These are phyloP conservation scores for Eulemur rubriventer DNA, from an alignment of 2,797 vertebrate genomes.

Conservation along the genomic window DNA sequence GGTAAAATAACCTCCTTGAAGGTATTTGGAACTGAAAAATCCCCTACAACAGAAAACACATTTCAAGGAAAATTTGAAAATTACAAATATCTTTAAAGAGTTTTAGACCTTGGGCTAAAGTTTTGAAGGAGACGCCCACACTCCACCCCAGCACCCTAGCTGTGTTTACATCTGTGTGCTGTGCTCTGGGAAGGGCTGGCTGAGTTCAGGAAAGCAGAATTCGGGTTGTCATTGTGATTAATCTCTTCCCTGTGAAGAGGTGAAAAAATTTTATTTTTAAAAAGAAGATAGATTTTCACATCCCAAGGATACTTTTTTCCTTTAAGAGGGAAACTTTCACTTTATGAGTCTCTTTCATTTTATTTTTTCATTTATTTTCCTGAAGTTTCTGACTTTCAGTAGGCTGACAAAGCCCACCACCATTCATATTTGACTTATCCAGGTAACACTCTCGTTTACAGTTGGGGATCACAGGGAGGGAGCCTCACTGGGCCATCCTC, in stretches of 20 bases:
- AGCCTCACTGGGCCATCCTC: constrained; percentile 51
- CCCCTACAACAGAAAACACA: not conserved
- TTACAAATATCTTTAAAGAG: not conserved
- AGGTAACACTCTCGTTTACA: constrained; percentile 67
- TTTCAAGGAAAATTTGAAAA: constrained; percentile 23
- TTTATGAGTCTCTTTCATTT: constrained; percentile 47
- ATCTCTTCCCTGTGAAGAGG: not conserved
- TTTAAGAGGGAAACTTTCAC: constrained; percentile 12
- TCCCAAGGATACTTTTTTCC: not conserved
- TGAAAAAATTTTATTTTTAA: constrained; percentile 17
- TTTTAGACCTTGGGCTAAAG: not conserved
- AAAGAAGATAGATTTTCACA: constrained; percentile 57
- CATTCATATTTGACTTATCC: constrained; percentile 67
- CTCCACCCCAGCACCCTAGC: rapidly evolving
- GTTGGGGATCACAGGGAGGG: constrained; percentile 35
- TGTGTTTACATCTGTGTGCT: not conserved
- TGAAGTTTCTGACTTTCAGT: constrained; percentile 54
- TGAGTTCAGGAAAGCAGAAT: not conserved
- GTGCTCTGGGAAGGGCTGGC: not conserved
- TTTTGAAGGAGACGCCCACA: rapidly evolving
- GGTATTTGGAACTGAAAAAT: not conserved
- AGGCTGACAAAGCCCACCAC: constrained; percentile 37
- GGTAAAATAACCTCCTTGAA: constrained; percentile 14
- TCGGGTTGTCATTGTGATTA: not conserved
- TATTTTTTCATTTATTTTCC: constrained; percentile 63